Evolutionary conservation across 64 coral and sea anemone species (phyloP).

Genomic region (Exaiptasia diaphana): DNA sequence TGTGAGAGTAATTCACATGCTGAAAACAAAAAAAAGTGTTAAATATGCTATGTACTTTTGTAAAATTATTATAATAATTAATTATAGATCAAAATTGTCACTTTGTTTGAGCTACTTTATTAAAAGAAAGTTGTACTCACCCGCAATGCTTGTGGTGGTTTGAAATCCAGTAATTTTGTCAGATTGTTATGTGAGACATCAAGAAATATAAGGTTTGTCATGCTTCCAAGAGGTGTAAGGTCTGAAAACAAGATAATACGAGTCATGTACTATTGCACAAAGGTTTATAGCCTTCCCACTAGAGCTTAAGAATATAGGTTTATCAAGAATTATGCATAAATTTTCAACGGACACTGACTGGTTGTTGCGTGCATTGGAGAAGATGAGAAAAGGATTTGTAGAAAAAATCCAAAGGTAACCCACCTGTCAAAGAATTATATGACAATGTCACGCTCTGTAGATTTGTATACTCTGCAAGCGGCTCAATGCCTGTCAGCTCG

Average conservation of each 20-base stretch:
- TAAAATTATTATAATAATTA: not conserved
- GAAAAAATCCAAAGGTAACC: too few species aligned
- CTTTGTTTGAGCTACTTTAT: not conserved
- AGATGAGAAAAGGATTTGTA: not conserved
- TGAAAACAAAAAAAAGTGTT: not conserved
- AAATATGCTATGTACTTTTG: not conserved
- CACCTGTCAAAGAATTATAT: conserved; percentile 89
- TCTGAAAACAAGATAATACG: conserved; percentile 22
- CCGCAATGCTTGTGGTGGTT: conserved; percentile 73
- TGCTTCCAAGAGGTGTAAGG: conserved; percentile 75
- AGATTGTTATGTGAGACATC: conserved; percentile 95
- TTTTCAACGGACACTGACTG: too few species aligned
- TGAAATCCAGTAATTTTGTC: conserved; percentile 72
- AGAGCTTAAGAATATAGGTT: too few species aligned
- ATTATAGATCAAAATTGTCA: not conserved
- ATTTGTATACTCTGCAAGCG: conserved; percentile 61
- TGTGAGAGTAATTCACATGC: conserved; percentile 92
- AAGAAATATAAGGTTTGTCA: conserved; percentile 68
- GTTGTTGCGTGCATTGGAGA: too few species aligned
- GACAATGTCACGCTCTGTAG: conserved; percentile 86
- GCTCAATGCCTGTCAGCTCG: conserved; percentile 66
- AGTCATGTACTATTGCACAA: not conserved
- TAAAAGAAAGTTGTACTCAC: conserved; percentile 9
- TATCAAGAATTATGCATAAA: too few species aligned
- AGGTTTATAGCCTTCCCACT: too few species aligned